A percentile compares a stretch with the other conserved stretches of the same genome.
Conservation (phyloP, 2,113 vertebrate species). For the Irena cyanogastra region DNA sequence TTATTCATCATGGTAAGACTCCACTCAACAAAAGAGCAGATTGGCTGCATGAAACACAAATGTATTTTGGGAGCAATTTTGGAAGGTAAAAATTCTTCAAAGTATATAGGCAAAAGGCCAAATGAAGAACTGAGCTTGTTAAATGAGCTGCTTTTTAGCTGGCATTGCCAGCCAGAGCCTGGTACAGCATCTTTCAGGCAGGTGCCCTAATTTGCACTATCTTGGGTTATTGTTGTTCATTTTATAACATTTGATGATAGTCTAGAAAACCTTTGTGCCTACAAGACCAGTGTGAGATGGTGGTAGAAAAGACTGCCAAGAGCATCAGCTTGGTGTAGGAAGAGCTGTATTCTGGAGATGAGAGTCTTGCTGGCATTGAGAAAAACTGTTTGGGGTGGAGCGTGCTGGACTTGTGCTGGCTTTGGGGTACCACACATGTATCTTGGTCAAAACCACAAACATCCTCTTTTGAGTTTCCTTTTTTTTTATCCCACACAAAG, state of each 20-base stretch:
- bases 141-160: not conserved
- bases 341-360: not conserved
- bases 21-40: not conserved
- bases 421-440: not conserved
- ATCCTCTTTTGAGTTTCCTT: not conserved
- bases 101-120: not conserved
- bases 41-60: not conserved
- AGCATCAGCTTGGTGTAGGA: not conserved
- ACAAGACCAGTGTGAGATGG: not conserved
- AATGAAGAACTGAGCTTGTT: not conserved
- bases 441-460: not conserved
- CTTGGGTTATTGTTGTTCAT: not conserved
- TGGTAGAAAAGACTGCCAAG: not conserved
- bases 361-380: fast-evolving
- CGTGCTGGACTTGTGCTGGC: not conserved
- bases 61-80: not conserved
- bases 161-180: not conserved
- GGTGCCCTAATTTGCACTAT: not conserved
- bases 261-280: not conserved
- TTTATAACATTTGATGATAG: not conserved
- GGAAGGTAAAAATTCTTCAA: not conserved
- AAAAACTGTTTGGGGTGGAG: not conserved
- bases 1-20: not conserved
- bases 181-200: not conserved
- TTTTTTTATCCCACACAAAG: not conserved